Evolutionary conservation across 2,888 invertebrate species (phyloP).

Genomic region (Dugesia japonica): DNA sequence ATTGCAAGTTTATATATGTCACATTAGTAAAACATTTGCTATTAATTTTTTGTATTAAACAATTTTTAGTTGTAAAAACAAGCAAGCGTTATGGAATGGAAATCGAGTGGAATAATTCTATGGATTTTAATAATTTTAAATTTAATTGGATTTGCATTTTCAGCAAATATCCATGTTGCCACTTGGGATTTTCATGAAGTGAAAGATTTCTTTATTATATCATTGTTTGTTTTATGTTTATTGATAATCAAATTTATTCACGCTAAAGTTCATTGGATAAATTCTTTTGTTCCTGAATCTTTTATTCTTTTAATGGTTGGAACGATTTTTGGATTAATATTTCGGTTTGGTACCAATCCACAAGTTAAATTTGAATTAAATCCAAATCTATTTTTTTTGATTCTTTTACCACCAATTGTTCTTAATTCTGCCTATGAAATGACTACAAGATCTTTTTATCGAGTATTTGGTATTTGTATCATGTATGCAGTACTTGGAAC

Average conservation of each 20-base stretch:
- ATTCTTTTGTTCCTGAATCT: conserved; percentile 25
- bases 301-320: conserved; percentile 23
- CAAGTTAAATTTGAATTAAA: conserved; percentile 54
- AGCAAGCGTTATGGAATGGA: too few relatives aligned
- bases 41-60: too few relatives aligned
- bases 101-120: background rate
- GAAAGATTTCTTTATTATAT: conserved; percentile 17
- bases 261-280: conserved; percentile 3
- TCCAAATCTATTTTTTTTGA: conserved; percentile 50
- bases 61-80: too few relatives aligned
- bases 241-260: conserved; percentile 24
- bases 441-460: conserved; percentile 51
- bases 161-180: conserved; percentile 20
- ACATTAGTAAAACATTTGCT: background rate
- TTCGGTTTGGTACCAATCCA: background rate
- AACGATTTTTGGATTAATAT: conserved; percentile 22
- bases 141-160: background rate
- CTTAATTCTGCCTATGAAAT: conserved; percentile 52
- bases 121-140: background rate
- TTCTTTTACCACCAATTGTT: conserved; percentile 52
- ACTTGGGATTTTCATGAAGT: conserved; percentile 28
- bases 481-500: conserved; percentile 51
- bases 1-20: background rate
- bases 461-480: conserved; percentile 52
- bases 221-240: conserved; percentile 25